phyloP scores from a whole-genome alignment of 2,113 vertebrate species.

The Chloropsis hardwickii region DNA sequence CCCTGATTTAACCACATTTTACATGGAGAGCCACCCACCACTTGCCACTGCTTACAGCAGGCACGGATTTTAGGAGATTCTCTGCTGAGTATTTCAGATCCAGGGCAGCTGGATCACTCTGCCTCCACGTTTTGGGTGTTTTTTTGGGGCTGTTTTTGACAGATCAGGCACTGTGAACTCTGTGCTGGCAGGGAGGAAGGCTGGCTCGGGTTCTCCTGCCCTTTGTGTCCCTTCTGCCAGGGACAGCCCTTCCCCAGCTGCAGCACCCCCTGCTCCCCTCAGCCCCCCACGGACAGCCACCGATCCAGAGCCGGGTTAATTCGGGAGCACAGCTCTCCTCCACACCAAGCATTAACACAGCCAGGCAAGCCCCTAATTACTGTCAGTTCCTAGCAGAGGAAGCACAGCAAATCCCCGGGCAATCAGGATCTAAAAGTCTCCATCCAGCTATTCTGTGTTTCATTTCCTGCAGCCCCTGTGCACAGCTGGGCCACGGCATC shows the following conservation, averaged over 20 bases:
- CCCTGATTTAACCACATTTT: neutral
- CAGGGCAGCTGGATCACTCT: neutral
- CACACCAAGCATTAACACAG: neutral
- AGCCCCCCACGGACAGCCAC: neutral
- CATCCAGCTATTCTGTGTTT: conserved; percentile 2
- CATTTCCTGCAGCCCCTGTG: conserved; percentile 34
- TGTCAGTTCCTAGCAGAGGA: conserved; percentile 11
- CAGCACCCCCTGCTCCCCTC: neutral
- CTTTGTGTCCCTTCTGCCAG: neutral
- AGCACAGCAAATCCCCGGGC: neutral
- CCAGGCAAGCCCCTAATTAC: neutral
- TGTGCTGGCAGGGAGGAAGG: neutral
- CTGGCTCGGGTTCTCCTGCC: neutral
- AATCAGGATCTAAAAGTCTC: conserved; percentile 2
- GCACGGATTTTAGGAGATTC: neutral
- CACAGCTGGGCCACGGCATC: neutral
- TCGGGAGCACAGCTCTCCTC: neutral
- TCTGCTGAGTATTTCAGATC: neutral
- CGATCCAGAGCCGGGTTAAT: neutral
- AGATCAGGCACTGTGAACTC: neutral
- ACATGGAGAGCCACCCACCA: neutral
- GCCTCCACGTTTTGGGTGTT: neutral
- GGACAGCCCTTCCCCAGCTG: neutral
- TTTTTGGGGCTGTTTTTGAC: fast-evolving
- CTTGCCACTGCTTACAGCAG: neutral